phyloP scores from a whole-genome alignment of 2,888 invertebrate genomes.

The Hymenopus coronatus region DNA sequence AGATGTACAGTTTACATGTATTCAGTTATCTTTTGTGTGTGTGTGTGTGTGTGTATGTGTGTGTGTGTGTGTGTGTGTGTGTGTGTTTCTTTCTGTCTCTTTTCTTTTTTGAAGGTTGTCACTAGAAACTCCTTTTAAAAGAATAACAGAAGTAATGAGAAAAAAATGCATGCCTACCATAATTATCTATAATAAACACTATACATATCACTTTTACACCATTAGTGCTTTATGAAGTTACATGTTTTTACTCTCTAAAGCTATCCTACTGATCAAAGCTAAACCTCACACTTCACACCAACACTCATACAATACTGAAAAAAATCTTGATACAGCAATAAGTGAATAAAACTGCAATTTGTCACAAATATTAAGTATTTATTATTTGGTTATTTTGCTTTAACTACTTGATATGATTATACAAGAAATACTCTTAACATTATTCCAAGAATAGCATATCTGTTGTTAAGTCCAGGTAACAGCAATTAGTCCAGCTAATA shows the following conservation, averaged over 20 bases:
- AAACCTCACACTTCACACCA: constrained; percentile 3
- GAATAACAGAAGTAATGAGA: not conserved
- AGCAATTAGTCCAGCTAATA: not conserved
- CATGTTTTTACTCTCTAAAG: not conserved
- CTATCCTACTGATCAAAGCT: constrained; percentile 17
- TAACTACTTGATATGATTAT: no score
- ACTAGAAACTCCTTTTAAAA: not conserved
- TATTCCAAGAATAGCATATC: not conserved
- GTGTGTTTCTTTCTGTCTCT: no score
- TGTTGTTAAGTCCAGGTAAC: not conserved
- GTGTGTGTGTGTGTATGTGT: no score
- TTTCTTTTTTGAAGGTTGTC: no score
- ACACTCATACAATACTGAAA: not conserved
- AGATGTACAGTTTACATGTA: not conserved
- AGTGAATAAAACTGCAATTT: not conserved
- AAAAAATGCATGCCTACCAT: constrained; percentile 27
- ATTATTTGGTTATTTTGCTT: no score
- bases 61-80: no score
- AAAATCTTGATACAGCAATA: not conserved
- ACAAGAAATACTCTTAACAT: not conserved
- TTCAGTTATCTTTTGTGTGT: not conserved
- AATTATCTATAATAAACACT: constrained; percentile 2
- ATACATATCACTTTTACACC: constrained; percentile 11
- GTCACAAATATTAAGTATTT: no score
- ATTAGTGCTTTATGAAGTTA: constrained; percentile 18